Evolutionary conservation across 2,888 invertebrate species (phyloP), one percentile per base, ranked within the genome.

Genomic region (Leptura quadrifasciata): DNA sequence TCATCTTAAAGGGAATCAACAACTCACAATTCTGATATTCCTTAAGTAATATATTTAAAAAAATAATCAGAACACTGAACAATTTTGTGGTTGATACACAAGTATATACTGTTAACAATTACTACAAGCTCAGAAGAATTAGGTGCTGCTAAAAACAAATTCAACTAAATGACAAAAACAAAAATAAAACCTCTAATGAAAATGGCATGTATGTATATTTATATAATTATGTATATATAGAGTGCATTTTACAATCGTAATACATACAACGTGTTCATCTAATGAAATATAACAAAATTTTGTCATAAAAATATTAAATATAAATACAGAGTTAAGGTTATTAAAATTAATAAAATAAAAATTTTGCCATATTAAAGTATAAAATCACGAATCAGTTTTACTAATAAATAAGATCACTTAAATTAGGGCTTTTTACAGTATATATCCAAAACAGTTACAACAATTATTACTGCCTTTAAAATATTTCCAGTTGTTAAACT

Each of bases 181-280:
- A 72, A 74, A 81, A 79, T 78, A 76, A 82, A 83, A 84, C 77
- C 72, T 72, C 78, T 75, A 72, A 78, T 77, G 74, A 87, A 86
- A 87, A 87, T 86, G 86, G 87, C 86, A 86, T 86, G 85, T 86
- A 87, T 87, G 86, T 87, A 85, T 86, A 87, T 87, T 87, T 87
- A 86, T 87, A 86, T 87, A 86, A 86, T 86, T 85, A 85, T 85
- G 84, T 85, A 85, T 85, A 83, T 84, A 84, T 83, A 88, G 86
- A 87, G 88, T 88, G 88, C 88, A 88, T 88, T 88, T 87, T 88
- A 88, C 88, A 88, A 87, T 88, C 87, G 86, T 87, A 87, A 86
- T 88, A 88, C 88, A 88, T 88, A 88, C 88, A 88, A 85, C 87
- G 88, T 88, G 87, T 86, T 86, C 85, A 83, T 85, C 84, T 80